A percentile compares a stretch with the other conserved stretches of the same genome.
phyloP scores from a whole-genome alignment of 2,113 vertebrate genomes.

The Petrocephalus microphthalmus region DNA sequence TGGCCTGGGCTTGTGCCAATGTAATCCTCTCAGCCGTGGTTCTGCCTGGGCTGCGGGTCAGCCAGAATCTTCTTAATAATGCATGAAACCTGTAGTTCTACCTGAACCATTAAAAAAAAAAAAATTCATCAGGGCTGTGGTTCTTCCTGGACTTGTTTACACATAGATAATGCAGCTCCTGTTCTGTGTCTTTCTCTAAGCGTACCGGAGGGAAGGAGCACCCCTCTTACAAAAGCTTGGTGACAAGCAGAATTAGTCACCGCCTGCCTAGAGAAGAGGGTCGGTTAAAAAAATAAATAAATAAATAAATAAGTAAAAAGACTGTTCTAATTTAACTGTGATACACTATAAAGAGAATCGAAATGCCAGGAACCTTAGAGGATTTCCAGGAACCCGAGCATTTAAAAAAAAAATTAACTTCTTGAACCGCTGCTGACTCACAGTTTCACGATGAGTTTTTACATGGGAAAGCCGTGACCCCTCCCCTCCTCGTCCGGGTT shows the following conservation, averaged over 20 bases:
- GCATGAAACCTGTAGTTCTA: background rate
- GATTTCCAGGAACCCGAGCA: background rate
- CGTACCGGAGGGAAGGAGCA: background rate
- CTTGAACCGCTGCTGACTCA: conserved; percentile 1
- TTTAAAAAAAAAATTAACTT: conserved; percentile 14
- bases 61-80: background rate
- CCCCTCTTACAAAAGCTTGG: background rate
- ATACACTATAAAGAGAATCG: background rate
- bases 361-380: background rate
- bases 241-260: conserved; percentile 7
- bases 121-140: background rate
- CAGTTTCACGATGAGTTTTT: background rate
- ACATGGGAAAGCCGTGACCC: background rate
- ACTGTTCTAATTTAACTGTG: background rate
- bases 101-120: background rate
- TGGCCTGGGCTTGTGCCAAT: background rate
- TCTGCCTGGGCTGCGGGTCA: background rate
- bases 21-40: background rate
- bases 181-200: background rate
- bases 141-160: background rate
- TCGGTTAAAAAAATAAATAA: too few relatives aligned
- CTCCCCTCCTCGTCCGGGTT: background rate
- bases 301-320: too few relatives aligned
- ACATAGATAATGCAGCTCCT: background rate
- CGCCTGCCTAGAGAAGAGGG: background rate